Conservation (phyloP, 2,888 invertebrate species). For the Keiferia lycopersicella region DNA sequence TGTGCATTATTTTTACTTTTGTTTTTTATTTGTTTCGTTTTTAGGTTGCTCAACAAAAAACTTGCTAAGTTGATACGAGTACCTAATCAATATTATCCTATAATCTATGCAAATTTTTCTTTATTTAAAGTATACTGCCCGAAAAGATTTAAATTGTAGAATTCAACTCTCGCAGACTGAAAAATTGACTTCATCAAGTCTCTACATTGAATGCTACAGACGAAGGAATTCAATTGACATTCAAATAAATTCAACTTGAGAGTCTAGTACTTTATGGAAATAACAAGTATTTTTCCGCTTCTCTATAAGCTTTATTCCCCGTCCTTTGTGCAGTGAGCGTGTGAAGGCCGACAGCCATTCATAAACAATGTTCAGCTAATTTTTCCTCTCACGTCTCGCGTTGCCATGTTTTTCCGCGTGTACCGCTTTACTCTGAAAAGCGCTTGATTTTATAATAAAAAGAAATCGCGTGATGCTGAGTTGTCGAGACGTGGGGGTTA, state of each 20-base stretch:
- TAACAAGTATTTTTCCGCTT: slow-evolving; percentile 16
- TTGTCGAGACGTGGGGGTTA: slow-evolving; percentile 42
- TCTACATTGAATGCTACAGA: slow-evolving; percentile 2
- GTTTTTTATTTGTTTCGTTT: neutral
- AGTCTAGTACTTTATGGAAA: slow-evolving; percentile 13
- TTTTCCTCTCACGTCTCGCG: slow-evolving; percentile 49
- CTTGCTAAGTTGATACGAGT: no score
- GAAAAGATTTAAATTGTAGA: neutral
- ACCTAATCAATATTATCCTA: neutral
- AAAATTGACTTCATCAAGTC: slow-evolving; percentile 19
- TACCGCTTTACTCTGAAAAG: slow-evolving; percentile 51
- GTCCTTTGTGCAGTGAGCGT: slow-evolving; percentile 12
- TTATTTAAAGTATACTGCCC: neutral
- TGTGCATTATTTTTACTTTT: neutral
- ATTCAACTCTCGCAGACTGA: slow-evolving; percentile 18
- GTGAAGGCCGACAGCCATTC: slow-evolving; percentile 30
- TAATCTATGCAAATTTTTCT: neutral
- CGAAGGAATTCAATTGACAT: slow-evolving; percentile 21
- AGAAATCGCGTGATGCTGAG: slow-evolving; percentile 51
- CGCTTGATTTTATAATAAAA: slow-evolving; percentile 68
- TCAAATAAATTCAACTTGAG: slow-evolving; percentile 20
- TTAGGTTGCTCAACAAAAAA: neutral
- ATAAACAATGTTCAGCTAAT: slow-evolving; percentile 47
- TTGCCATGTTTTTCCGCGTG: slow-evolving; percentile 50
- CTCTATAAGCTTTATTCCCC: slow-evolving; percentile 17